Evolutionary conservation across 2,888 invertebrate genomes (phyloP), one percentile per base, ranked within the genome.

Genomic region (Leptinotarsa haldemani): DNA sequence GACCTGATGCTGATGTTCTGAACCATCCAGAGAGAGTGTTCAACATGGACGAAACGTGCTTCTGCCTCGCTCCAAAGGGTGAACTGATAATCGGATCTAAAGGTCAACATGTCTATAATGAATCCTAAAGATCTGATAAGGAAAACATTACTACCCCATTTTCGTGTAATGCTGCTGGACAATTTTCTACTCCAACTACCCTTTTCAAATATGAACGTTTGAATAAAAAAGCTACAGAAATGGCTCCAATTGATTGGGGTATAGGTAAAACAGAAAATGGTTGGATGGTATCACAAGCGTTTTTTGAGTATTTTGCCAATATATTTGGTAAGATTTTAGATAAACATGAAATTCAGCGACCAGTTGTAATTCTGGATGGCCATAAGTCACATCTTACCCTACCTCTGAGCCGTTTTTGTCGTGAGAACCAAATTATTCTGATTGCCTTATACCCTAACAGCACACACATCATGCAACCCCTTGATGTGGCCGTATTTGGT

Each of bases 301-400:
- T 40, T 40, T 9, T 9, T 40, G 40, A 40, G 40, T 30, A 40
- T 40, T 40, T 40, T 9, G 40, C 40, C 40, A 40, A 40, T 40
- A 40, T 40, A 40, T 40, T 9, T 0, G 1, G 9, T 9, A 9
- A 30, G 30, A 7, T 30, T 30, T 30, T 30, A 53, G 53, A 18
- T 53, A 53, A 53, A 53, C 16, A 53, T 7, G 20, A 53, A 53
- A 53, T 53, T n/a, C 18, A 53, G 53, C 53, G 20, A 53, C 53
- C 53, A 53, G 53, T n/a, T 18, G 53, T 53, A 53, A 20, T 53
- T 53, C 20, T 20, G 53, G 53, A 53, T 53, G 20, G 53, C 53
- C 53, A n/a, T 53, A 53, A 53, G 20, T 53, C 53, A 53, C 53
- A 50, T 50, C 50, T 50, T 16, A 50, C 50, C 40, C 50, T 50